phyloP scores from a whole-genome alignment of 2,888 invertebrate genomes.

The Oscheius onirici region DNA sequence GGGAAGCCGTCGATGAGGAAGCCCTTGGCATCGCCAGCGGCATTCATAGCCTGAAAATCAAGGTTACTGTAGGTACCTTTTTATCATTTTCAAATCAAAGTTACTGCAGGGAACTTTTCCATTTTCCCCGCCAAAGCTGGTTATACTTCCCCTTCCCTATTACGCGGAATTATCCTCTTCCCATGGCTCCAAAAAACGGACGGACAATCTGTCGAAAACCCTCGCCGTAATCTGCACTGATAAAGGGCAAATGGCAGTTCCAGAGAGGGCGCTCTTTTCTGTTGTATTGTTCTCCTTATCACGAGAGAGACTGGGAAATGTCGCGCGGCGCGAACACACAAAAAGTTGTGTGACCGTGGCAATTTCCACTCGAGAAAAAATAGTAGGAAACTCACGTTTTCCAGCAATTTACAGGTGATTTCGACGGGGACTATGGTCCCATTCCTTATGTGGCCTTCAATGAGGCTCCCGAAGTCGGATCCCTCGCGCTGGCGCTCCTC shows the following conservation, averaged over 20 bases:
- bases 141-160: no score
- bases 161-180: no score
- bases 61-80: no score
- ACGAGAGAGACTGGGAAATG: background rate
- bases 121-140: no score
- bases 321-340: no score
- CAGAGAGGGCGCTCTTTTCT: background rate
- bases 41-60: slow-evolving; percentile 68
- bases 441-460: slow-evolving; percentile 88
- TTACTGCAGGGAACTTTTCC: no score
- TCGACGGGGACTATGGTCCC: slow-evolving; percentile 97
- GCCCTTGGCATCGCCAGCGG: slow-evolving; percentile 58
- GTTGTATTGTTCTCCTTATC: background rate
- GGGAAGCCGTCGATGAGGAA: slow-evolving; percentile 99
- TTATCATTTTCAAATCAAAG: no score
- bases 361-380: background rate
- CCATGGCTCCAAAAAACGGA: background rate
- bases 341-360: no score
- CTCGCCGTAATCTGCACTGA: background rate
- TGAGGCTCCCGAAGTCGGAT: slow-evolving; percentile 79
- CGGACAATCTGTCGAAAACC: background rate
- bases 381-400: slow-evolving; percentile 77
- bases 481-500: slow-evolving; percentile 84
- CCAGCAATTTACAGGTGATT: slow-evolving; percentile 93
- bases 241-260: background rate